These are phyloP conservation scores for Campylomormyrus numenius DNA, from an alignment of 2,113 vertebrate genomes.

Conservation along the genomic window DNA sequence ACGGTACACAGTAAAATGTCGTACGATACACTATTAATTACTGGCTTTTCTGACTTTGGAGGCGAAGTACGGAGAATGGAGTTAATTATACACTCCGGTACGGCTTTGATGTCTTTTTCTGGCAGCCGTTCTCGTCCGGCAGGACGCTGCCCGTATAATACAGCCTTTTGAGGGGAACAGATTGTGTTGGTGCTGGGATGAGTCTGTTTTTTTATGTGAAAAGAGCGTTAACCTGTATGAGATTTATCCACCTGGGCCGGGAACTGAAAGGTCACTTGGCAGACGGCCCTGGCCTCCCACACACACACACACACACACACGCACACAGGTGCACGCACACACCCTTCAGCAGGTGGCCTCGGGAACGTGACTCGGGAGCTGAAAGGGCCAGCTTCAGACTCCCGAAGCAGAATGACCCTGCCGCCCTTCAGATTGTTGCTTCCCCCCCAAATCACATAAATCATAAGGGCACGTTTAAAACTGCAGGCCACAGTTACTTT, in stretches of 20 bases:
- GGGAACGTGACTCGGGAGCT: background rate
- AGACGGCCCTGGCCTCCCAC: background rate
- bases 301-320: background rate
- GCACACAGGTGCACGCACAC: conserved; percentile 23
- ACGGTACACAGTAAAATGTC: conserved; percentile 54
- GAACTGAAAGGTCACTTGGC: background rate
- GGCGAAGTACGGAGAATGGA: conserved; percentile 48
- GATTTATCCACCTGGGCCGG: conserved; percentile 48
- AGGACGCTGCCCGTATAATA: conserved; percentile 60
- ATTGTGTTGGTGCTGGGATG: conserved; percentile 63
- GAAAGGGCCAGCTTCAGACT: background rate
- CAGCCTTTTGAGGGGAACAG: conserved; percentile 58
- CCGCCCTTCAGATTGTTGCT: background rate
- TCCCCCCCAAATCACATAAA: background rate
- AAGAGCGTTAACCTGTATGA: conserved; percentile 58
- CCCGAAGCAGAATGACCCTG: background rate
- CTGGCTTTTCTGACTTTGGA: conserved; percentile 51
- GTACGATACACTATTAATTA: conserved; percentile 56
- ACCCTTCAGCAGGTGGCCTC: background rate
- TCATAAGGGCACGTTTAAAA: background rate
- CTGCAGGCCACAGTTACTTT: background rate
- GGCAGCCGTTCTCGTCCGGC: conserved; percentile 38
- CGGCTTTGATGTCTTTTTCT: conserved; percentile 43
- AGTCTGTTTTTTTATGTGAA: conserved; percentile 55
- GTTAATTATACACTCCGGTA: conserved; percentile 47